These are phyloP conservation scores for Henicopernis longicauda DNA, from an alignment of 2,113 vertebrate genomes.

Conservation along the genomic window DNA sequence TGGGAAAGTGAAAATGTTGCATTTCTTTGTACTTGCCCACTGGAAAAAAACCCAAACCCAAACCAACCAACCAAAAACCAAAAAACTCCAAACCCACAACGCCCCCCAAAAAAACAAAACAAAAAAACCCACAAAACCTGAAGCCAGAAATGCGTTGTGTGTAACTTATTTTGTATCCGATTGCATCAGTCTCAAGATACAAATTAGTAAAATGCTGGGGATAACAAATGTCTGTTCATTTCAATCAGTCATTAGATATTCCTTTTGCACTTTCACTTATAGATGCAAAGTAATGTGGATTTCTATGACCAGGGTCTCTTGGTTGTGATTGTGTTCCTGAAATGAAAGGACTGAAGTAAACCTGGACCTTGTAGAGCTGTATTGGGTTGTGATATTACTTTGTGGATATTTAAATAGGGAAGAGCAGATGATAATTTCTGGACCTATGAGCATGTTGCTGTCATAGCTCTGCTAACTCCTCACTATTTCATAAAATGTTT, in stretches of 20 bases:
- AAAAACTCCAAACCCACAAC: too few species aligned
- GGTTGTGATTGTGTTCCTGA: slow-evolving; percentile 75
- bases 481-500: background rate
- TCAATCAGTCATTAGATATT: background rate
- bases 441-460: background rate
- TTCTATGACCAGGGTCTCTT: slow-evolving; percentile 75
- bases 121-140: background rate
- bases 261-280: background rate
- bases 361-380: slow-evolving; percentile 37
- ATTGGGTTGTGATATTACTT: background rate
- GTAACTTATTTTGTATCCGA: background rate
- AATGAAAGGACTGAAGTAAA: slow-evolving; percentile 72
- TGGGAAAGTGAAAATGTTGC: background rate
- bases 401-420: background rate
- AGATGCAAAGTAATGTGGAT: slow-evolving; percentile 52
- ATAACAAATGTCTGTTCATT: background rate
- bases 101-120: background rate
- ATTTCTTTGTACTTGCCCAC: background rate
- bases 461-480: background rate
- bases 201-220: background rate
- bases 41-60: background rate
- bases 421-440: background rate
- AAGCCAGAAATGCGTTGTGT: background rate
- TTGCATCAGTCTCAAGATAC: background rate
- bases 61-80: background rate